phyloP scores from a whole-genome alignment of 2,797 vertebrate genomes.

The Enteromius paludinosus region DNA sequence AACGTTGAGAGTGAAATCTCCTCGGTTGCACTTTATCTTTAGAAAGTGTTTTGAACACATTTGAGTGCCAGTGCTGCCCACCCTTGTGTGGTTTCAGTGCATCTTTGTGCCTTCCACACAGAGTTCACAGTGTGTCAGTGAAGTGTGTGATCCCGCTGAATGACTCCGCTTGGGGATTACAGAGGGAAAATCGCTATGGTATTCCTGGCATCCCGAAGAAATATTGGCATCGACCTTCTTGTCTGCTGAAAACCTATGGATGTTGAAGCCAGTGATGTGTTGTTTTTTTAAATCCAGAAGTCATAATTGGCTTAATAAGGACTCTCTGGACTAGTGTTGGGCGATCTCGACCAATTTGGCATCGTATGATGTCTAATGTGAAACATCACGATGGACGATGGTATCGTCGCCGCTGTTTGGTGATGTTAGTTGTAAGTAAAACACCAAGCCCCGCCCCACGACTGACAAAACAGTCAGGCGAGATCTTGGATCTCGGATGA shows the following conservation, averaged over 20 bases:
- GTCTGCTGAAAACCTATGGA: conserved; percentile 13
- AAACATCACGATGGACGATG: no score
- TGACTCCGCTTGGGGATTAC: conserved; percentile 1
- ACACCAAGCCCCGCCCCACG: no score
- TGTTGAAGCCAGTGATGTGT: neutral
- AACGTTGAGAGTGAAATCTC: neutral
- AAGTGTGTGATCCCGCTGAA: conserved; percentile 32
- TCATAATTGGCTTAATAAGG: conserved; percentile 4
- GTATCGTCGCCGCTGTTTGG: no score
- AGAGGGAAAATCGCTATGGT: conserved; percentile 57
- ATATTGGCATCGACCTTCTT: conserved; percentile 47
- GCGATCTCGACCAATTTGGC: no score
- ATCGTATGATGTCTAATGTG: no score
- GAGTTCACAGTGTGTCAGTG: conserved; percentile 64
- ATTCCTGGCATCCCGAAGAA: conserved; percentile 59
- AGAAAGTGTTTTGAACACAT: conserved; percentile 32
- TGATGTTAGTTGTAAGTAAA: no score
- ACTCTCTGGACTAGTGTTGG: neutral
- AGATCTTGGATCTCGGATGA: no score
- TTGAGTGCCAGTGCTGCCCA: neutral
- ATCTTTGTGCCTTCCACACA: conserved; percentile 54
- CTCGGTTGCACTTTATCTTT: conserved; percentile 23
- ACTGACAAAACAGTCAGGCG: no score
- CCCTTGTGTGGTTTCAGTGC: conserved; percentile 22
- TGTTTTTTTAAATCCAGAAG: neutral